Conservation (phyloP, 2,888 invertebrate genomes). For the Mantis religiosa region DNA sequence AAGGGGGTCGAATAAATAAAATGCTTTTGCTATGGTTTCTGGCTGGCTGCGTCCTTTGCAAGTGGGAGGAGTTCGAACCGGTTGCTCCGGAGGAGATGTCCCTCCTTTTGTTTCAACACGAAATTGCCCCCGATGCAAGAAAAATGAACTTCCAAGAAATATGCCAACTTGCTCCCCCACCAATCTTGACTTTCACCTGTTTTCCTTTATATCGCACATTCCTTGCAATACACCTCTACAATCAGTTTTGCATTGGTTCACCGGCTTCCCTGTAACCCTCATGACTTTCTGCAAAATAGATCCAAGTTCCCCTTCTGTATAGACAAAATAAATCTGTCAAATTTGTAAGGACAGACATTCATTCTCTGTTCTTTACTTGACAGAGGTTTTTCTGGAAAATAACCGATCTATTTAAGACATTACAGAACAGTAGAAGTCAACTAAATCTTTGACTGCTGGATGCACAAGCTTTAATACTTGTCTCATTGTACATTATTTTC, state of each 20-base stretch:
- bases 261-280: background rate
- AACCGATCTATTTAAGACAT: too few relatives aligned
- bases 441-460: too few relatives aligned
- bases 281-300: background rate
- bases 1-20: slow-evolving; percentile 1
- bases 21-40: background rate
- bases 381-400: too few relatives aligned
- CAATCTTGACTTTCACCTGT: background rate
- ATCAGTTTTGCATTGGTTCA: background rate
- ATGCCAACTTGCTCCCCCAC: background rate
- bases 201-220: background rate
- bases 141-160: slow-evolving; percentile 15
- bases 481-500: too few relatives aligned
- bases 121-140: slow-evolving; percentile 6
- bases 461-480: too few relatives aligned
- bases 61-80: slow-evolving; percentile 24
- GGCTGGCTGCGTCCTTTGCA: background rate
- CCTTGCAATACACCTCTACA: background rate
- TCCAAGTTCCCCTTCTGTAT: background rate
- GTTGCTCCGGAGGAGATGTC: slow-evolving; percentile 8
- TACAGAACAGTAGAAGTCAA: too few relatives aligned
- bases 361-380: background rate
- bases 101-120: slow-evolving; percentile 13
- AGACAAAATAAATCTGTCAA: background rate
- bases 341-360: background rate